Conservation (phyloP, 2,888 invertebrate species). For the Perizoma affinitatum region DNA sequence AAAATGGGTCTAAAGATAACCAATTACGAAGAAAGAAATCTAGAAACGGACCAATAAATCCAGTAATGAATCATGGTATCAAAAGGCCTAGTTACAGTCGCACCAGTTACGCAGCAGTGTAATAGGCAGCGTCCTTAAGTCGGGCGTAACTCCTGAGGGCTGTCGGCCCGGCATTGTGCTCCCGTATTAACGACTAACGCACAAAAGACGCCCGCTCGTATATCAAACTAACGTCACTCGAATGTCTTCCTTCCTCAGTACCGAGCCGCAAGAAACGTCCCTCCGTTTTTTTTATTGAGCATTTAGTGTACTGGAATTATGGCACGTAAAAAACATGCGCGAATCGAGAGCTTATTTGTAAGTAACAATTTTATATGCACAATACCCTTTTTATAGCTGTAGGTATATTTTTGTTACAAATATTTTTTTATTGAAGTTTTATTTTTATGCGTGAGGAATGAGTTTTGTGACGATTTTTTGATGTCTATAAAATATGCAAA, state of each 20-base stretch:
- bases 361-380: slow-evolving; percentile 37
- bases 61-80: slow-evolving; percentile 30
- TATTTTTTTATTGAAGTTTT: slow-evolving; percentile 22
- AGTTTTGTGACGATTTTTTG: slow-evolving; percentile 22
- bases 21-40: slow-evolving; percentile 27
- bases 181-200: slow-evolving; percentile 76
- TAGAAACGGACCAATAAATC: slow-evolving; percentile 29
- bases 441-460: slow-evolving; percentile 17
- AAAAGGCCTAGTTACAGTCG: slow-evolving; percentile 30
- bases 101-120: slow-evolving; percentile 45
- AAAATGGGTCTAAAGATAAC: slow-evolving; percentile 14
- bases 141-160: slow-evolving; percentile 68
- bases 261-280: slow-evolving; percentile 70
- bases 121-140: slow-evolving; percentile 62
- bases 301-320: slow-evolving; percentile 72
- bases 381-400: slow-evolving; percentile 28
- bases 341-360: slow-evolving; percentile 40
- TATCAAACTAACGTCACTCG: slow-evolving; percentile 83
- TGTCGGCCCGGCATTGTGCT: slow-evolving; percentile 73
- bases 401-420: slow-evolving; percentile 18
- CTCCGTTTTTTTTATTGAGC: slow-evolving; percentile 74
- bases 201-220: slow-evolving; percentile 79
- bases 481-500: slow-evolving; percentile 24
- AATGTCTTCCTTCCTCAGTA: slow-evolving; percentile 81
- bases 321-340: slow-evolving; percentile 65